phyloP scores from a whole-genome alignment of 2,797 vertebrate genomes.

The Parambassis ranga region DNA sequence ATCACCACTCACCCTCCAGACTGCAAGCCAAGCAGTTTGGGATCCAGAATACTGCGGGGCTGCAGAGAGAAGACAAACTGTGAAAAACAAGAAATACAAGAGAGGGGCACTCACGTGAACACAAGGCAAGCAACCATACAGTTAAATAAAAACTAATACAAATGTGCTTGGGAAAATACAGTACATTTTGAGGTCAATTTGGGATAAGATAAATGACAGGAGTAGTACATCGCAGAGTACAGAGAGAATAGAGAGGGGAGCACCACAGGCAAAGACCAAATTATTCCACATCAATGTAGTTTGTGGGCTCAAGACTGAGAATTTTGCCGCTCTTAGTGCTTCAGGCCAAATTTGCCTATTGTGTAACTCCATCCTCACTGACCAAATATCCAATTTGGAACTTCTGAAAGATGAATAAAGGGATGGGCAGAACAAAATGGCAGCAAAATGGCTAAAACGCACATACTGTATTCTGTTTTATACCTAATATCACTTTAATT shows the following conservation, averaged over 20 bases:
- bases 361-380: conserved; percentile 63
- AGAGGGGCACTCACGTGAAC: neutral
- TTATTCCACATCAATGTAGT: conserved; percentile 72
- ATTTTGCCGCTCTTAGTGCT: conserved; percentile 59
- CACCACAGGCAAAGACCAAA: conserved; percentile 60
- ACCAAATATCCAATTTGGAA: conserved; percentile 54
- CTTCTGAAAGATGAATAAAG: conserved; percentile 61
- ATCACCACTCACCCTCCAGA: conserved; percentile 88
- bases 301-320: conserved; percentile 70
- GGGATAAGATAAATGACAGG: conserved; percentile 45
- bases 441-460: conserved; percentile 33
- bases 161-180: conserved; percentile 14
- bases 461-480: conserved; percentile 78
- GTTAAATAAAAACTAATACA: conserved; percentile 16
- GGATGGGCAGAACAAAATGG: conserved; percentile 63
- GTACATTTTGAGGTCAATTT: conserved; percentile 32
- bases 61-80: conserved; percentile 71
- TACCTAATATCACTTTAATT: conserved; percentile 12
- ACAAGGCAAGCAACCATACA: conserved; percentile 12
- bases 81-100: conserved; percentile 29
- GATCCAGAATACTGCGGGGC: conserved; percentile 87
- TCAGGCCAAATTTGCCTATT: conserved; percentile 63
- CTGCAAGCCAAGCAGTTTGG: conserved; percentile 88
- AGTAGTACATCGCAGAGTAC: conserved; percentile 17
- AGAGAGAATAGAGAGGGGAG: conserved; percentile 46